These are phyloP conservation scores for Drosophila ogumai DNA, from an alignment of 1,140 invertebrate species.

Conservation along the genomic window DNA sequence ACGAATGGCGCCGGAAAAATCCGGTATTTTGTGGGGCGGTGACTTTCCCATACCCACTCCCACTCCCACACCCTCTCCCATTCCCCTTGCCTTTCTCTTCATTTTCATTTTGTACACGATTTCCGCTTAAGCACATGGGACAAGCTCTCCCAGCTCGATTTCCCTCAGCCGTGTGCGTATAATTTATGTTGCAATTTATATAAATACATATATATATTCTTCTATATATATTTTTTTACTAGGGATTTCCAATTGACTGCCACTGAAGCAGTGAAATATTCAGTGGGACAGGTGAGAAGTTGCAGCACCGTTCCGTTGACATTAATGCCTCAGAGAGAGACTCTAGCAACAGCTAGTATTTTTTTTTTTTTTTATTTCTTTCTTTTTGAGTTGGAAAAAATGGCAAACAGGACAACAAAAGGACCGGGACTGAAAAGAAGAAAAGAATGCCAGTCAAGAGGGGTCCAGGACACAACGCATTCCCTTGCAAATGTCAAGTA, in stretches of 20 bases:
- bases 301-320: conserved; percentile 62
- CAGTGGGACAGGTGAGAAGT: conserved; percentile 37
- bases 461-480: conserved; percentile 30
- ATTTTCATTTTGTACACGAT: conserved; percentile 71
- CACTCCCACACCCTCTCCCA: not conserved
- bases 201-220: conserved; percentile 60
- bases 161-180: conserved; percentile 53
- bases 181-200: conserved; percentile 78
- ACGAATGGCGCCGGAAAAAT: conserved; percentile 70
- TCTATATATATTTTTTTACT: conserved; percentile 22
- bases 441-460: conserved; percentile 64
- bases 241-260: conserved; percentile 65
- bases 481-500: conserved; percentile 49
- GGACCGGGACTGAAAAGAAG: conserved; percentile 20
- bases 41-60: conserved; percentile 1
- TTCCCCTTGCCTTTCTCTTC: not conserved
- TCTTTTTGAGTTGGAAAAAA: conserved; percentile 1
- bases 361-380: conserved; percentile 2
- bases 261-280: conserved; percentile 31
- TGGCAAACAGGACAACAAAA: conserved; percentile 39
- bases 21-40: conserved; percentile 2
- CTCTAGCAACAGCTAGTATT: conserved; percentile 29
- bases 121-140: conserved; percentile 72
- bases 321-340: conserved; percentile 66
- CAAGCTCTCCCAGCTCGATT: conserved; percentile 18